A percentile compares a stretch with the other conserved stretches of the same genome.
Conservation (phyloP, 2,888 invertebrate species). For the Crossocerus cetratus region DNA sequence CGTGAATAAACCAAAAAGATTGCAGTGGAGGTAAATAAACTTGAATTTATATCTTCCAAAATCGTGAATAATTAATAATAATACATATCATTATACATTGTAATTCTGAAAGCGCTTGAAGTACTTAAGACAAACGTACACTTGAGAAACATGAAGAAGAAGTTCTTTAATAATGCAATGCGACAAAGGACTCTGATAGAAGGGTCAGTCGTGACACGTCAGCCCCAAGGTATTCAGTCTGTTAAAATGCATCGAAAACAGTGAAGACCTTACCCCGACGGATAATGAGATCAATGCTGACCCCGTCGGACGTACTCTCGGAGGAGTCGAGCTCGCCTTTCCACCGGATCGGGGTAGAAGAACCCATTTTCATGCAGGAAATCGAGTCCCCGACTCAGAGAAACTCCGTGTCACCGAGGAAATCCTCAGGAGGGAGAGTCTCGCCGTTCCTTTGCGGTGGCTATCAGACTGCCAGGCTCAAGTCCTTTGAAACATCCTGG, state of each 20-base stretch:
- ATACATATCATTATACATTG: no score
- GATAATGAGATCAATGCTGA: conserved; percentile 42
- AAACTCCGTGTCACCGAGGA: conserved; percentile 6
- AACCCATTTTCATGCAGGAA: conserved; percentile 44
- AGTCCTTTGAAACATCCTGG: conserved; percentile 41
- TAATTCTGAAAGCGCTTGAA: no score
- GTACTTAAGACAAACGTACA: no score
- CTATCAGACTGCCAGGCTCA: conserved; percentile 26
- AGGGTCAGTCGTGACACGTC: no score
- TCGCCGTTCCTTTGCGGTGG: conserved; percentile 9
- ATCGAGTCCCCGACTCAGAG: conserved; percentile 37
- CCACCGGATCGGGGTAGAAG: conserved; percentile 3
- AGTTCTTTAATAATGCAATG: background rate
- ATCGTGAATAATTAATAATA: no score
- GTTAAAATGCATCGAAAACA: no score
- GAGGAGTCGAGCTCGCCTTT: background rate
- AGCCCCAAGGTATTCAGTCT: no score
- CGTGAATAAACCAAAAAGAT: no score
- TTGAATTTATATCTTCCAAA: no score
- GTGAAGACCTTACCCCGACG: background rate
- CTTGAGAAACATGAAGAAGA: background rate
- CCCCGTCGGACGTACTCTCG: conserved; percentile 20
- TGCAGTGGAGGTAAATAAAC: no score
- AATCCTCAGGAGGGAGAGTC: conserved; percentile 23
- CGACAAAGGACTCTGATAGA: background rate